Evolutionary conservation across 2,888 invertebrate genomes (phyloP), one percentile per base, ranked within the genome.

Genomic region (Plebejus argus): DNA sequence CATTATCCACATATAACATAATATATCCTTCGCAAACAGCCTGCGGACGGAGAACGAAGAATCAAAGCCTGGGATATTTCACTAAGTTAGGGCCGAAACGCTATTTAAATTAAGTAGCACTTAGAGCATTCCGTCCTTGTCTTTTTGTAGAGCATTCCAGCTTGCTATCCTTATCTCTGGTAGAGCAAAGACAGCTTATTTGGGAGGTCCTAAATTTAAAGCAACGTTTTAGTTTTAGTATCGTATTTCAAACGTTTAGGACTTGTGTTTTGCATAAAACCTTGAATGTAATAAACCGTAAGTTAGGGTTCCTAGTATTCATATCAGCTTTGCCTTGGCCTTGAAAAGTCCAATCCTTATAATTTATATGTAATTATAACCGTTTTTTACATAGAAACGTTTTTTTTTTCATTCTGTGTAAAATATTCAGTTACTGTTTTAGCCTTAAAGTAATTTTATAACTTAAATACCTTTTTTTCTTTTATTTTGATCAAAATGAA

Each of bases 21-120:
- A 45, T 74, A 74, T 20, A 28, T 28, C 39, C 72, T 72, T 10
- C 15, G 49, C 49, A 74, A 74, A 74, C 53, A 53, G 74, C 74
- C 49, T 23, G 53, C 28, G 53, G 74, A 18, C 66, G 28, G 12
- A 1, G 28, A 66, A 6, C 28, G 66, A 66, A 66, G 12, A 66
- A 33, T 66, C 66, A 66, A 66, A 23, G 45, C 23, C 45, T n/a
- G 66, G 66, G 33, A 23, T 66, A 66, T 33, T 66, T 66, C 28
- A 33, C 66, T 66, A 28, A 61, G 23, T 61, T 10, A 61, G 8
- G 61, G 23, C 61, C 20, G 61, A 58, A 58, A 58, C 2, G 58
- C 58, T n/a, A 58, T 20, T 58, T 20, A 58, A 58, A 58, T 58
- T 53, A 53, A 53, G 53, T 53, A 18, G 53, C 53, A 53, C 18